Percentiles rank a stretch among this genome's conserved stretches.
Conservation (phyloP, 2,888 invertebrate genomes). For the Ceriagrion tenellum region DNA sequence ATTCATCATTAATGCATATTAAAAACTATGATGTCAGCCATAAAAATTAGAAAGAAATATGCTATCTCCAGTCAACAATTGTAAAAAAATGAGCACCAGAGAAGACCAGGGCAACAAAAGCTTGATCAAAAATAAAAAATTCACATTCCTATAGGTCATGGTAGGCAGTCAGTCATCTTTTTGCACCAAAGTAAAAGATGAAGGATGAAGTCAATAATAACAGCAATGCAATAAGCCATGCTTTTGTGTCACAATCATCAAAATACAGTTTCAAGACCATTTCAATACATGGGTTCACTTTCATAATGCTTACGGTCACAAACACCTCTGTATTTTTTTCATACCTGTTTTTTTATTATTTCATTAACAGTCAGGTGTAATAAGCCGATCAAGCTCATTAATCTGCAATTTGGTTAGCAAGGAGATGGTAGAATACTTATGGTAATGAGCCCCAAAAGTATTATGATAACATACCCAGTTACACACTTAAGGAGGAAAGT, state of each 20-base stretch:
- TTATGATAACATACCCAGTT: not conserved
- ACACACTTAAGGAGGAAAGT: not conserved
- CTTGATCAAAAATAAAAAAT: no score
- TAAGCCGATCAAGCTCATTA: not conserved
- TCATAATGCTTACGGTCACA: no score
- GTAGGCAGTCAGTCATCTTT: not conserved
- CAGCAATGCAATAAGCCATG: not conserved
- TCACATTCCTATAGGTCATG: not conserved
- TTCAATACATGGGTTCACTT: not conserved
- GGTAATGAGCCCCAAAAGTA: not conserved
- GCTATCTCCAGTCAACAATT: no score
- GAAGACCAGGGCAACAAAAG: no score
- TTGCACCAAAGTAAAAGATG: not conserved
- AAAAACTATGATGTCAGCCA: no score
- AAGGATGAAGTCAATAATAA: not conserved
- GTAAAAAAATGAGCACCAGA: no score
- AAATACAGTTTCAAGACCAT: not conserved
- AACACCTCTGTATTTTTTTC: no score
- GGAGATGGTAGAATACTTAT: not conserved
- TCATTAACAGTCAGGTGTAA: not conserved
- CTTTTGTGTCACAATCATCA: not conserved
- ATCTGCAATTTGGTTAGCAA: not conserved
- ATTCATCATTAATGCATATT: no score
- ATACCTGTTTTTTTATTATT: no score
- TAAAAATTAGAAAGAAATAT: no score